phyloP scores from a whole-genome alignment of 2,888 invertebrate species.

The Tanypteryx hageni region DNA sequence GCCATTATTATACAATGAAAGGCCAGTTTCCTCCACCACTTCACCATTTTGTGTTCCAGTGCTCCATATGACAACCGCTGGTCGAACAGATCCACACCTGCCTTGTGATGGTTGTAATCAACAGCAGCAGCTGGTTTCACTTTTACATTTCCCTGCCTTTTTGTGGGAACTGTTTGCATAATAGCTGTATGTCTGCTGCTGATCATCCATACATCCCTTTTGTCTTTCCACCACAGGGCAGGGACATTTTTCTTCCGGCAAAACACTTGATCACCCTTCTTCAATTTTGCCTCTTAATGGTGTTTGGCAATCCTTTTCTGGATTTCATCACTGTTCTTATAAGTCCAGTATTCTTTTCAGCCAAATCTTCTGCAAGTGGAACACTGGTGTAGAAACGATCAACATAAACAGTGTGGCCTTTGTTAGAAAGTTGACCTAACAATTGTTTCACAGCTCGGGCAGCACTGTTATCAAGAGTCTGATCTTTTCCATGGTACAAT shows the following conservation, averaged over 20 bases:
- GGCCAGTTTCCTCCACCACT: background rate
- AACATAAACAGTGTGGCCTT: background rate
- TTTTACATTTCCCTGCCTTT: background rate
- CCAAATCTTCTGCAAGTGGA: background rate
- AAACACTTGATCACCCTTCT: background rate
- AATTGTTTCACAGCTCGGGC: background rate
- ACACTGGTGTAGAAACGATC: constrained; percentile 1
- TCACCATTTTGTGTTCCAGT: background rate
- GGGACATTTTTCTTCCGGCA: background rate
- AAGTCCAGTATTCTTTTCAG: background rate
- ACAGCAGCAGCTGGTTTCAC: no score
- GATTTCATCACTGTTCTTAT: background rate
- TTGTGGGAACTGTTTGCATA: no score
- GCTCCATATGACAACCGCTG: background rate
- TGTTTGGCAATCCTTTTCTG: background rate
- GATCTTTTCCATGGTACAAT: background rate
- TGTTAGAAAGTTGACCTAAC: background rate
- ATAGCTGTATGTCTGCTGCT: no score
- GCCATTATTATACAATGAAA: background rate
- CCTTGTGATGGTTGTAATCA: no score
- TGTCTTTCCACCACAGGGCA: background rate
- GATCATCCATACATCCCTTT: background rate
- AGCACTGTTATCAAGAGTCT: background rate
- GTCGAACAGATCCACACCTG: background rate
- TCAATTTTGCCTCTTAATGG: background rate